phyloP scores from a whole-genome alignment of 1,140 invertebrate genomes.

The Phymorhynchus buccinoides region DNA sequence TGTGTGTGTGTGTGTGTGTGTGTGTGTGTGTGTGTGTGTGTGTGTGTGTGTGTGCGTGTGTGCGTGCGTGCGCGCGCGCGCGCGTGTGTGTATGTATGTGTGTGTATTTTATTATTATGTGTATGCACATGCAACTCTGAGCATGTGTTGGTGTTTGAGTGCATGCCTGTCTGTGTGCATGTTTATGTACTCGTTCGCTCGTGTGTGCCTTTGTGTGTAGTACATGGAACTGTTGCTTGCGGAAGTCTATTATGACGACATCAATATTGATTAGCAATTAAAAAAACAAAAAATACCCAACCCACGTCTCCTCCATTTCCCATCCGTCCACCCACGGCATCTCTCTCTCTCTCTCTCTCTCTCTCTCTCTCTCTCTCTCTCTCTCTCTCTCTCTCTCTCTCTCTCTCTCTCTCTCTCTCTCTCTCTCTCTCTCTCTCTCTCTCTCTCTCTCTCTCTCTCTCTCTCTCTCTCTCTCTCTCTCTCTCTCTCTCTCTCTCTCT shows the following conservation, averaged over 20 bases:
- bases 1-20: too few relatives aligned
- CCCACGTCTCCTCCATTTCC: too few relatives aligned
- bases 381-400: background rate
- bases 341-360: background rate
- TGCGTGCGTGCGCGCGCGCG: background rate
- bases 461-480: constrained; percentile 1
- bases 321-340: background rate
- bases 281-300: too few relatives aligned
- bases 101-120: background rate
- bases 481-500: background rate
- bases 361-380: background rate
- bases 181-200: too few relatives aligned
- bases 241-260: too few relatives aligned
- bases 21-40: background rate
- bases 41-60: background rate
- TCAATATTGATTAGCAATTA: too few relatives aligned
- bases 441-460: background rate
- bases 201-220: too few relatives aligned
- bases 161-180: too few relatives aligned
- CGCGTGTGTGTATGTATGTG: background rate
- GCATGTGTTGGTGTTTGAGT: background rate
- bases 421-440: background rate
- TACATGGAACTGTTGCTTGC: too few relatives aligned
- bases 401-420: background rate
- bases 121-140: too few relatives aligned